These are phyloP conservation scores for Dichetophora obliterata DNA, from an alignment of 2,888 invertebrate species.

Conservation along the genomic window DNA sequence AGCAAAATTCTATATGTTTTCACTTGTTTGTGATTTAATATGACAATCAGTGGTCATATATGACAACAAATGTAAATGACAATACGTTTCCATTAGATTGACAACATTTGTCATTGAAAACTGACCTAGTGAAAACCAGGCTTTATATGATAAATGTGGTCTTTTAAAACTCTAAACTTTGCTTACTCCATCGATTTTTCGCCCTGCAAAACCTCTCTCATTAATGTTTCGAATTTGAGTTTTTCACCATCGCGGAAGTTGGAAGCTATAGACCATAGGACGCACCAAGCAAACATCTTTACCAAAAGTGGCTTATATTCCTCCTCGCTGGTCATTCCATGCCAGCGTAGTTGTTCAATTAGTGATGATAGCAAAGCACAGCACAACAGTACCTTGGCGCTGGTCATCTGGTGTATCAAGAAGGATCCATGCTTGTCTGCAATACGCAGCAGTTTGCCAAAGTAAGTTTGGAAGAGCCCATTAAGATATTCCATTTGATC, in stretches of 20 bases:
- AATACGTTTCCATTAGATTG: too few species aligned
- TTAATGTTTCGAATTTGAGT: slow-evolving; percentile 77
- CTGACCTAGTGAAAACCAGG: too few species aligned
- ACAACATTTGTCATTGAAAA: too few species aligned
- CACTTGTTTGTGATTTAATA: too few species aligned
- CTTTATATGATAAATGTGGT: too few species aligned
- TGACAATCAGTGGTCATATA: too few species aligned
- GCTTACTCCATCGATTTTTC: slow-evolving; percentile 56
- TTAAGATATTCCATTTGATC: slow-evolving; percentile 76
- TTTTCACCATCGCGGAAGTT: slow-evolving; percentile 81
- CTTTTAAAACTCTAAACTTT: too few species aligned
- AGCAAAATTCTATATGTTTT: too few species aligned
- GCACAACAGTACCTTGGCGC: slow-evolving; percentile 83
- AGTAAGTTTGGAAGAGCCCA: slow-evolving; percentile 76
- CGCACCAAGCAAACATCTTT: slow-evolving; percentile 85
- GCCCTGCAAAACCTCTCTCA: slow-evolving; percentile 75
- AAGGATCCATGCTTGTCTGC: slow-evolving; percentile 78
- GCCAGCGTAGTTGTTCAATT: slow-evolving; percentile 74
- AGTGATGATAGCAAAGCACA: slow-evolving; percentile 82
- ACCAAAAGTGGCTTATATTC: slow-evolving; percentile 78
- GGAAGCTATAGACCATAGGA: slow-evolving; percentile 89
- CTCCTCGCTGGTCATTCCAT: slow-evolving; percentile 66
- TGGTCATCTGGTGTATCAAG: slow-evolving; percentile 86
- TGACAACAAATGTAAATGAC: too few species aligned
- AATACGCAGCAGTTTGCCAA: slow-evolving; percentile 77